phyloP scores from a whole-genome alignment of 2,888 invertebrate species.

The Diabrotica balteata region DNA sequence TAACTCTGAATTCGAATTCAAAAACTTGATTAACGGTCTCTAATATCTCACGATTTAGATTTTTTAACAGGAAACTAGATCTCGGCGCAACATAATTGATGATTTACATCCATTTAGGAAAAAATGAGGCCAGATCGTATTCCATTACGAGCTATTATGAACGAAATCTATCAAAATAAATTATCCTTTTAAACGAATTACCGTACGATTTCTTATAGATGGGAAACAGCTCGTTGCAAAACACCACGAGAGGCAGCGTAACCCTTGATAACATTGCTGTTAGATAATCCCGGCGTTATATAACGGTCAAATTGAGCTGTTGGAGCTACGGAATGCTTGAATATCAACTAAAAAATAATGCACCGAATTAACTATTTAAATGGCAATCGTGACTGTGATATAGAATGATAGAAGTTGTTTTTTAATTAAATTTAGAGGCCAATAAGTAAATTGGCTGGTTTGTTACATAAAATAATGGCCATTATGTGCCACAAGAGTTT shows the following conservation, averaged over 20 bases:
- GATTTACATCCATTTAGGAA: conserved; percentile 25
- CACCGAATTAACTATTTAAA: too few relatives aligned
- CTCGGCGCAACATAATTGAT: conserved; percentile 29
- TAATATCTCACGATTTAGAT: conserved; percentile 22
- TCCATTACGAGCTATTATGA: conserved; percentile 23
- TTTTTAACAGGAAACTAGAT: conserved; percentile 21
- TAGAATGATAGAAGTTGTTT: too few relatives aligned
- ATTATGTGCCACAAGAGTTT: too few relatives aligned
- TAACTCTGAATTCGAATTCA: not conserved
- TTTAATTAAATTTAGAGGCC: too few relatives aligned
- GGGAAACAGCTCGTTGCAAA: not conserved
- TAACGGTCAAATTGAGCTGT: too few relatives aligned
- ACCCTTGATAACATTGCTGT: too few relatives aligned
- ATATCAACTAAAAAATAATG: too few relatives aligned
- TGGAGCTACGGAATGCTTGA: too few relatives aligned
- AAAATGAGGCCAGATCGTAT: conserved; percentile 27
- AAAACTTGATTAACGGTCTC: conserved; percentile 16
- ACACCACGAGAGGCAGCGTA: not conserved
- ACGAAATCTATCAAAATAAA: conserved; percentile 21
- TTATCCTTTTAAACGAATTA: conserved; percentile 20
- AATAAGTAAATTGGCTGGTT: too few relatives aligned
- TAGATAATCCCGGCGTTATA: too few relatives aligned
- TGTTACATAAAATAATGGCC: too few relatives aligned
- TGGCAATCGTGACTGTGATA: too few relatives aligned
- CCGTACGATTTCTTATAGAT: not conserved